phyloP scores from a whole-genome alignment of 2,888 invertebrate species.

The Notocelia uddmanniana region DNA sequence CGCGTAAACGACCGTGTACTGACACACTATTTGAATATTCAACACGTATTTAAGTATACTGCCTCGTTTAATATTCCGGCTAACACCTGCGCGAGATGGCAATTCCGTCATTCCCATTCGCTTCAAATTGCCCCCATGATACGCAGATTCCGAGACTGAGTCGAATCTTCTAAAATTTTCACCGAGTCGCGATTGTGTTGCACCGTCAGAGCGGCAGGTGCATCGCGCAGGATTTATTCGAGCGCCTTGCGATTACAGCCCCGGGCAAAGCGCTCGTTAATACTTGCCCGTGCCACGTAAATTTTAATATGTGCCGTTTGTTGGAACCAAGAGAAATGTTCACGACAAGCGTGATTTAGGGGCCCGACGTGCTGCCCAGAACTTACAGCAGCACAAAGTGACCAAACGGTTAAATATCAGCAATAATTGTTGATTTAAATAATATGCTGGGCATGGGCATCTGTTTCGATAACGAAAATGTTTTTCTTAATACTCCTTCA shows the following conservation, averaged over 20 bases:
- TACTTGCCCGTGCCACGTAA: constrained; percentile 84
- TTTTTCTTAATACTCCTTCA: not conserved
- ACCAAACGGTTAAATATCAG: constrained; percentile 21
- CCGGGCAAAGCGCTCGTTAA: constrained; percentile 80
- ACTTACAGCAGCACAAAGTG: constrained; percentile 62
- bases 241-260: constrained; percentile 73
- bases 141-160: constrained; percentile 23
- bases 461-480: constrained; percentile 3
- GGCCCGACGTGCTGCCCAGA: constrained; percentile 67
- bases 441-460: not conserved
- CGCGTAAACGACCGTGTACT: constrained; percentile 86
- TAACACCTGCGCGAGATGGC: constrained; percentile 79
- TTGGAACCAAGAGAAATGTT: constrained; percentile 78
- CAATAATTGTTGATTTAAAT: too few relatives aligned
- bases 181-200: constrained; percentile 52
- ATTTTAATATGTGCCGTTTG: constrained; percentile 85
- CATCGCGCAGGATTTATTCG: constrained; percentile 82
- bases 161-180: constrained; percentile 53
- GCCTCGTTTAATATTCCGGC: constrained; percentile 78
- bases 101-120: constrained; percentile 63
- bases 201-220: constrained; percentile 72
- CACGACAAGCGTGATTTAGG: constrained; percentile 83
- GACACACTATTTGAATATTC: constrained; percentile 85
- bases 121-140: constrained; percentile 20
- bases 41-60: constrained; percentile 77